These are phyloP conservation scores for Octodon degus DNA, from an alignment of 2,113 vertebrate genomes.

Conservation along the genomic window DNA sequence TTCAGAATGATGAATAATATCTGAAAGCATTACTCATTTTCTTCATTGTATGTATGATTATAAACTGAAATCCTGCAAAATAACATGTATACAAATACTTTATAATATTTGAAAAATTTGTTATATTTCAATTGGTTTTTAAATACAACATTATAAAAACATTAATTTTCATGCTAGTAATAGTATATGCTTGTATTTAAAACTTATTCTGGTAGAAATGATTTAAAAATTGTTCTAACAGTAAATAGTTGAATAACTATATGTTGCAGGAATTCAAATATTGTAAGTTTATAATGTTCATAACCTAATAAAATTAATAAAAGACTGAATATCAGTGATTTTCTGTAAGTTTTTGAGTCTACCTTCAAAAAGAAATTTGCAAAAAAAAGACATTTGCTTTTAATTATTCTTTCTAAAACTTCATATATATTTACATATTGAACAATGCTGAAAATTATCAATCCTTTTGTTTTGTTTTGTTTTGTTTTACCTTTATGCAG, in stretches of 20 bases:
- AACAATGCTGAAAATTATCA: not conserved
- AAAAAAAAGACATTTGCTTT: not conserved
- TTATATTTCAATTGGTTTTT: slow-evolving; percentile 27
- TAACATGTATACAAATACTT: not conserved
- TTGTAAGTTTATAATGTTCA: not conserved
- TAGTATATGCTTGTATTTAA: not conserved
- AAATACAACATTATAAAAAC: not conserved
- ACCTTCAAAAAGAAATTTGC: not conserved
- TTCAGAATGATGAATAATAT: slow-evolving; percentile 23
- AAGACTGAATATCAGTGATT: not conserved
- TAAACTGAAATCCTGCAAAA: not conserved
- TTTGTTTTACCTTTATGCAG: slow-evolving; percentile 85
- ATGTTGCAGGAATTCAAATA: not conserved
- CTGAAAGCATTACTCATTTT: not conserved
- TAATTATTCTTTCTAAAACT: not conserved
- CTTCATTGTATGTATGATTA: not conserved
- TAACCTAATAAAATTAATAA: not conserved
- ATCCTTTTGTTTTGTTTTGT: slow-evolving; percentile 2
- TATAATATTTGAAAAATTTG: not conserved
- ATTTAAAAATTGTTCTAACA: not conserved
- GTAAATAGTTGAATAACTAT: not conserved
- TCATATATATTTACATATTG: not conserved
- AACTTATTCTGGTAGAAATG: not conserved
- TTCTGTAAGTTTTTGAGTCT: not conserved
- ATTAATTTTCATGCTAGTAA: not conserved